phyloP scores from a whole-genome alignment of 2,113 vertebrate species.

The Aegotheles bennettii region DNA sequence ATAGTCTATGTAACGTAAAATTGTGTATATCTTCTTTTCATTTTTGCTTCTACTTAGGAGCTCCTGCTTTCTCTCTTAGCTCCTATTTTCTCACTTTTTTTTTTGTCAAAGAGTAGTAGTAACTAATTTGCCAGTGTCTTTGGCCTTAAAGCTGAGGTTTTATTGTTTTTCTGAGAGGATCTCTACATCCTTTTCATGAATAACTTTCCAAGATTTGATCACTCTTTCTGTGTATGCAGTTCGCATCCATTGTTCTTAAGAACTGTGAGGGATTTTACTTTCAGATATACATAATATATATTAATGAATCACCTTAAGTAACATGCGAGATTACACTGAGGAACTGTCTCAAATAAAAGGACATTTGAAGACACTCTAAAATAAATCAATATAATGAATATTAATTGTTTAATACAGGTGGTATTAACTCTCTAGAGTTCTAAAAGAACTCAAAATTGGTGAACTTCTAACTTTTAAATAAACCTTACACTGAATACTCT shows the following conservation, averaged over 20 bases:
- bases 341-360: neutral
- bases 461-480: neutral
- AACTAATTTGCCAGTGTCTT: neutral
- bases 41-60: neutral
- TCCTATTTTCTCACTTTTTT: neutral
- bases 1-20: neutral
- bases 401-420: constrained; percentile 7
- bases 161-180: neutral
- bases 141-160: neutral
- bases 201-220: neutral
- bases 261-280: neutral
- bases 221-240: neutral
- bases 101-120: neutral
- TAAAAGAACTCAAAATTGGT: neutral
- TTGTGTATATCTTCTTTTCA: neutral
- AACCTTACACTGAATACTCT: neutral
- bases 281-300: neutral
- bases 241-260: neutral
- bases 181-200: neutral
- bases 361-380: neutral
- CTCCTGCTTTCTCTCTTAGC: neutral
- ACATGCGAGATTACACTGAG: neutral
- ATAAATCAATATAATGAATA: constrained; percentile 17
- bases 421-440: neutral
- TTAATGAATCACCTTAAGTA: neutral